These are phyloP conservation scores for Strigamia transsilvanica DNA, from an alignment of 2,888 invertebrate genomes.

Conservation along the genomic window DNA sequence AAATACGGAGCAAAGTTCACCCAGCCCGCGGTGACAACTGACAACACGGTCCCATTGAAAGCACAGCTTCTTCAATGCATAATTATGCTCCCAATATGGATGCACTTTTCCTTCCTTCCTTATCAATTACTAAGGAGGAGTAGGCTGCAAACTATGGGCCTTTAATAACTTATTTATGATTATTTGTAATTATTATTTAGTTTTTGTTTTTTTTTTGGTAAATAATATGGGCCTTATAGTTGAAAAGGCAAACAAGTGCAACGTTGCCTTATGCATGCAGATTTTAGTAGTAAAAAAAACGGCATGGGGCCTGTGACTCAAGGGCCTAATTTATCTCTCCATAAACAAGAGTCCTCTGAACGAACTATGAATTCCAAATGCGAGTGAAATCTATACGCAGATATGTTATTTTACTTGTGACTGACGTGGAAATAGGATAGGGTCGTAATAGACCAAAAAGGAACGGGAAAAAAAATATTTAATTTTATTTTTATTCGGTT, in stretches of 20 bases:
- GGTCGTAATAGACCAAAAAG: no score
- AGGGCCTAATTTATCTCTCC: slow-evolving; percentile 20
- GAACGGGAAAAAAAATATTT: no score
- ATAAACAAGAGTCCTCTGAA: slow-evolving; percentile 19
- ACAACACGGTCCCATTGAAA: not conserved
- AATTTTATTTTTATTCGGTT: no score
- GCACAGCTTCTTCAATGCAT: not conserved
- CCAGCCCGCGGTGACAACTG: not conserved
- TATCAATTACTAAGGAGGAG: not conserved
- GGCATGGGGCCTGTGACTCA: slow-evolving; percentile 14
- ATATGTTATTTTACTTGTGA: not conserved
- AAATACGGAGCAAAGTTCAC: not conserved
- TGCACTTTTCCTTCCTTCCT: not conserved
- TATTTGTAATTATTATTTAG: not conserved
- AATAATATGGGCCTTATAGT: not conserved
- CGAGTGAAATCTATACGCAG: slow-evolving; percentile 4
- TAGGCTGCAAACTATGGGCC: not conserved
- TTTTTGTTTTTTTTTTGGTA: no score
- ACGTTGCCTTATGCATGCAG: not conserved
- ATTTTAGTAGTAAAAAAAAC: not conserved
- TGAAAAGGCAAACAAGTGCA: slow-evolving; percentile 18
- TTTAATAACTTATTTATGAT: not conserved
- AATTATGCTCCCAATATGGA: slow-evolving; percentile 23
- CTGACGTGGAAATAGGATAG: not conserved
- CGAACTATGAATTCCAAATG: slow-evolving; percentile 27